Base-by-base conservation (phyloP, 2,888 invertebrate species). In the Mythimna vitellina region DNA sequence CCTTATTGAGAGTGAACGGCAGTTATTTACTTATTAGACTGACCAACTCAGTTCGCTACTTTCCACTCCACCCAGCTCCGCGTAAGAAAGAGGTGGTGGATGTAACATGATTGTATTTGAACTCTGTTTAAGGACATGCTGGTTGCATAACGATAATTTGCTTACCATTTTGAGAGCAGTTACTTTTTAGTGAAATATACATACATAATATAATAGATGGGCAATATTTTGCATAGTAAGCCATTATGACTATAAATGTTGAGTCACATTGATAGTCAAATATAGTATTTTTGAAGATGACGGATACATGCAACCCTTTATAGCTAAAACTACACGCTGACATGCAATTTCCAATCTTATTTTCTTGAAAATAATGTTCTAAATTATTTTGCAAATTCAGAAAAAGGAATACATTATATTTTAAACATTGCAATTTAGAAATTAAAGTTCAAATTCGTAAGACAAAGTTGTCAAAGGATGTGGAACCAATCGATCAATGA, bases 401-500 rank as follows among this genome's bases (percentile, higher is more conserved):
- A 51, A 51, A 51, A 51, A n/a, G 8, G 49, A n/a, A n/a, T n/a
- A 57, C 76, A 83, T 71, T 51, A 42, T 75, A 78, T 70, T 78
- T 53, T 38, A 22, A 56, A 58, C n/a, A 3, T 8, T 20, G 65
- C 20, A 0, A 0, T 0, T 3, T 69, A 61, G 0, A 8, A 0
- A 62, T 14, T 77, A 86, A 73, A 69, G 67, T 76, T 60, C 0
- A 82, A 64, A 84, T 42, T 86, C 9, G n/a, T 14, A 2, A 25
- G 62, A 17, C 9, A 22, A 58, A 20, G 56, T 70, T 0, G 4
- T 70, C 46, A 73, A 71, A 46, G 74, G 78, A 83, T 77, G 89
- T 90, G 92, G 89, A 89, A 89, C 91, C 89, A 94, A 95, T 95
- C 94, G 92, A 94, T 94, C 92, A 92, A 91, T 92, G 91, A 93